Evolutionary conservation across 2,797 vertebrate species (phyloP), one percentile per base, ranked within the genome.

Genomic region (Tapirus indicus): DNA sequence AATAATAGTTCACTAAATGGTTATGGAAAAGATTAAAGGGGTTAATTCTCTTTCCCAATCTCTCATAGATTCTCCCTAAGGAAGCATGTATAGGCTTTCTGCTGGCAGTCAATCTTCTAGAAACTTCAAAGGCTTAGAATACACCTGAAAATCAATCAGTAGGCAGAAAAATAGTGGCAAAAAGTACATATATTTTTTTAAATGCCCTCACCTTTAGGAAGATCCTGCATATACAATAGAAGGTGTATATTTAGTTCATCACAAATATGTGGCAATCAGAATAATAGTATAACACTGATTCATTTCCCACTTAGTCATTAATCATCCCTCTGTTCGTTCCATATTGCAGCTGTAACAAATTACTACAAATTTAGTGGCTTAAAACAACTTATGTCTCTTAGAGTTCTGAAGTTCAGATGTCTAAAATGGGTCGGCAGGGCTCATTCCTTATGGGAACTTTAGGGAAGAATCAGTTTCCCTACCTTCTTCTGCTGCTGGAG

Each of bases 221-320:
- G 32, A 25, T 72, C 17, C 54, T 13, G 17, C 23, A 64, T 25
- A 17, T 49, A 72, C 9, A 44, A 88, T 60, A 25, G 18, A 41
- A 88, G 10, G 29, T 20, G 0, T n/a, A 17, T 74, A 29, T 66
- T 88, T 72, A 52, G 7, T 58, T 64, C 11, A 77, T 85, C 35
- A 78, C 35, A 47, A 89, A 23, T 52, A 68, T 29, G 44, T 60
- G 18, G 1, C 85, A 91, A 75, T 94, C 68, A 86, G 64, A 68
- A 89, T 78, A 87, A 96, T 18, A 97, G 87, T 18, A n/a, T 54
- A 69, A 38, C n/a, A 64, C 12, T 72, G 62, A 94, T 58, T 68
- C 38, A 56, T 23, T 47, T 62, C 52, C 23, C 38, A 74, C 14
- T 78, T 82, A n/a, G 8, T 90, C 54, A 80, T 54, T 78, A 41